Conservation (phyloP, 1,140 invertebrate genomes). For the Drosophila setifemur region DNA sequence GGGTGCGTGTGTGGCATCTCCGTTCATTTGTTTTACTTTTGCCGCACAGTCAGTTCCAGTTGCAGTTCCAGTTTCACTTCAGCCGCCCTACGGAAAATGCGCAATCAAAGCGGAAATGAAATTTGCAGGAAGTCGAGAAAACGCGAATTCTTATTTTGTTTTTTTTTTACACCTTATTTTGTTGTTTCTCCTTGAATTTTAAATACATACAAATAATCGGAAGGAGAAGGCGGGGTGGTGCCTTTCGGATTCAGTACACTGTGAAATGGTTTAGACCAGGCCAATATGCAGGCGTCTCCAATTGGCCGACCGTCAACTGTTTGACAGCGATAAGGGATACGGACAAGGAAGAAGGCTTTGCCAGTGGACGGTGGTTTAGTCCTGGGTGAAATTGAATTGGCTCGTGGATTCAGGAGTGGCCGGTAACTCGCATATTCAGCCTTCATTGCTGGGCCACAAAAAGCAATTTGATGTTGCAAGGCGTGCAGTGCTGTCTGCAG, state of each 20-base stretch:
- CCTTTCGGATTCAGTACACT: constrained; percentile 65
- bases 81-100: constrained; percentile 64
- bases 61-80: not conserved
- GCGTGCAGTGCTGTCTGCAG: constrained; percentile 13
- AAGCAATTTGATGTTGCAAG: constrained; percentile 23
- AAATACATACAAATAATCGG: constrained; percentile 21
- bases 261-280: constrained; percentile 63
- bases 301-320: constrained; percentile 51
- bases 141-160: constrained; percentile 2
- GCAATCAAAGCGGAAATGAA: constrained; percentile 81
- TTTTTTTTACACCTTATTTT: not conserved
- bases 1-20: constrained; percentile 76
- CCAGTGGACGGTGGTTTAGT: not conserved
- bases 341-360: too few relatives aligned
- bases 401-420: not conserved
- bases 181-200: constrained; percentile 42
- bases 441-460: not conserved
- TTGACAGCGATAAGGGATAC: constrained; percentile 62
- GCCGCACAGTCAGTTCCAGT: constrained; percentile 28
- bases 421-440: not conserved
- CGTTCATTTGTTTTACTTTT: constrained; percentile 81
- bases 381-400: constrained; percentile 23
- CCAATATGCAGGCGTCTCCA: constrained; percentile 66
- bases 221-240: constrained; percentile 6
- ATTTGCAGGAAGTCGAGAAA: constrained; percentile 72